Evolutionary conservation across 2,113 vertebrate species (phyloP), one percentile per base, ranked within the genome.

Genomic region (Triplophysa dalaica): DNA sequence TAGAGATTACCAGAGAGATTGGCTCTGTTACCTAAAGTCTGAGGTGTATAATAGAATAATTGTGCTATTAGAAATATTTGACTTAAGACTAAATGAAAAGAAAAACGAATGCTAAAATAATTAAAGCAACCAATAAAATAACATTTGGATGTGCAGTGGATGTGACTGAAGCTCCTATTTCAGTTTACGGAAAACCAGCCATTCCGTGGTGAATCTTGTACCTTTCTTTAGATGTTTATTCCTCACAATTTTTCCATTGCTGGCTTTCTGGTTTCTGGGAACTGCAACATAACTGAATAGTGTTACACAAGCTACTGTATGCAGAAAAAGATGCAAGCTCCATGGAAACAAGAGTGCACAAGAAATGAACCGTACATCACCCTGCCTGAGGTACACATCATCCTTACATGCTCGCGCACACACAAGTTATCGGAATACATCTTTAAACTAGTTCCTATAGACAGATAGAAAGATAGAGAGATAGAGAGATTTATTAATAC

Each of bases 271-370:
- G 45, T n/a, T 12, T 54, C 17, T 52, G 33, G 17, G 21, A 52
- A 19, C 22, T 10, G 16, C 52, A 19, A 2, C 2, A 4, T 63
- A 19, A 48, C 29, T 0, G 60, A 33, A 56, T 21, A 22, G 12
- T 64, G 45, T 65, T 52, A 38, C 58, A 50, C 29, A n/a, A 60
- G 38, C 76, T 50, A 50, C 48, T 50, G 50, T 16, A 17, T 19
- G 19, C 38, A 11, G 65, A 82, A 17, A 70, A 38, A 69, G 38
- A 68, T 60, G 52, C 64, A 3, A 26, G 76, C 81, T 68, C 76
- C 76, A 62, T 78, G 62, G 75, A 76, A 82, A 78, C 81, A n/a
- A 50, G 68, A 60, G 52, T 63, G 67, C 68, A 45, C 45, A 13
- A 70, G 58, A 81, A 52, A 75, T 38, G 8, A 63, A 66, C 67